Base-by-base conservation (phyloP, 2,888 invertebrate species). In the Antitype chi region DNA sequence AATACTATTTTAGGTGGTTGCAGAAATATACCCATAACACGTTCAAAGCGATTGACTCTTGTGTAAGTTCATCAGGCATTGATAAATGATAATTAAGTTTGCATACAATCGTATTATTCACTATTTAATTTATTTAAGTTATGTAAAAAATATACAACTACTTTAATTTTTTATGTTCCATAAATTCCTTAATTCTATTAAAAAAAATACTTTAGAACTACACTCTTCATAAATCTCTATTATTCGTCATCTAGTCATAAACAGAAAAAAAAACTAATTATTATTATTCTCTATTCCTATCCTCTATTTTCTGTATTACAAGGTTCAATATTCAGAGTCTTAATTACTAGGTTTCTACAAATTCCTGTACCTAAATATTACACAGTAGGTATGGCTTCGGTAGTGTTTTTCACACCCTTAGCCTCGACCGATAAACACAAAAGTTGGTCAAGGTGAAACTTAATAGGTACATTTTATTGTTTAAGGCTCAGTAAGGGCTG, bases 391-490 rank as follows among this genome's bases (percentile, higher is more conserved):
- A 20, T 2, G 23, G 57, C 62, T 76, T 53, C 1, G 20, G 47
- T 17, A 60, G 1, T 70, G 13, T 20, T 77, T 38, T 70, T 70
- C n/a, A 69, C 38, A 38, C 52, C 63, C 62, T 57, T 52, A 63
- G 23, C 28, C 49, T 49, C 32, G n/a, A 57, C 28, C 78, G 25
- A 53, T 60, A 60, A 47, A 67, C 59, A 67, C 55, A 43, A 52
- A 78, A 78, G 57, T 80, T 66, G 57, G 64, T 71, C 72, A 78
- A 80, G 80, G 80, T 71, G 72, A 80, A 71, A 32, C 80, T 15
- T 28, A 49, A 76, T 52, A 59, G 23, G 38, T 43, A 78, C 23
- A 70, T 52, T 59, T 80, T 80, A 59, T 59, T 57, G 57, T 53
- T 17, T 32, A 62, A 6, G 38, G 38, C 38, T 38, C 38, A 2